Percentiles rank a stretch among this genome's conserved stretches.
Evolutionary conservation across 1,140 invertebrate species (phyloP).

Genomic region (Stegodyphus dumicola): DNA sequence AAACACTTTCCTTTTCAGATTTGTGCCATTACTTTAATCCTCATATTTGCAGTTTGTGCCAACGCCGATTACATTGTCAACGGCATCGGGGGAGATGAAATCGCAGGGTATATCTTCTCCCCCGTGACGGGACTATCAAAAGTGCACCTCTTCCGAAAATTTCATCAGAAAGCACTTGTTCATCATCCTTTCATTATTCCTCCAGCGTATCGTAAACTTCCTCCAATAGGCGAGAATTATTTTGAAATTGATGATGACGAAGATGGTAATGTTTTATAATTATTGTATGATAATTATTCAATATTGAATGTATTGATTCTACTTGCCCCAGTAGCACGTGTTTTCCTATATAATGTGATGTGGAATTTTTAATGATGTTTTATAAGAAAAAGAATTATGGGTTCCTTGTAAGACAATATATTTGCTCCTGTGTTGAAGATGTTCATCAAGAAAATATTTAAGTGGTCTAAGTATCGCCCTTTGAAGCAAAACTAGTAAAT

Average conservation of each 20-base stretch:
- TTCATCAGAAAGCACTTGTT: neutral
- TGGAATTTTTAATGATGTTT: no score
- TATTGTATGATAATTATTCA: no score
- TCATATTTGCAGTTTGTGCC: neutral
- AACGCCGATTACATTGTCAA: neutral
- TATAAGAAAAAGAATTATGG: no score
- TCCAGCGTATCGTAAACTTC: neutral
- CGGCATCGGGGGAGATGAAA: conserved; percentile 4
- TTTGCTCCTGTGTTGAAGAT: no score
- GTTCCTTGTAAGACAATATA: no score
- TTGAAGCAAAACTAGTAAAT: no score
- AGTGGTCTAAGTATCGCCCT: neutral
- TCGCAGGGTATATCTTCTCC: conserved; percentile 4
- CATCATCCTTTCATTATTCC: neutral
- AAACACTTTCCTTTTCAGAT: neutral
- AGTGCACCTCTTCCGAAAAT: conserved; percentile 7
- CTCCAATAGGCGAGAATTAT: conserved; percentile 26
- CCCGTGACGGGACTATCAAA: conserved; percentile 22
- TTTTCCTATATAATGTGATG: no score
- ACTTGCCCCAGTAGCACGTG: no score
- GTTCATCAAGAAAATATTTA: no score
- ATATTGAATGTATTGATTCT: no score
- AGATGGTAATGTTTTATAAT: neutral
- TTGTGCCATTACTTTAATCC: neutral
- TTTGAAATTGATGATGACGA: conserved; percentile 43